Conservation (phyloP, 2,113 vertebrate genomes). For the Myrmecobius fasciatus region DNA sequence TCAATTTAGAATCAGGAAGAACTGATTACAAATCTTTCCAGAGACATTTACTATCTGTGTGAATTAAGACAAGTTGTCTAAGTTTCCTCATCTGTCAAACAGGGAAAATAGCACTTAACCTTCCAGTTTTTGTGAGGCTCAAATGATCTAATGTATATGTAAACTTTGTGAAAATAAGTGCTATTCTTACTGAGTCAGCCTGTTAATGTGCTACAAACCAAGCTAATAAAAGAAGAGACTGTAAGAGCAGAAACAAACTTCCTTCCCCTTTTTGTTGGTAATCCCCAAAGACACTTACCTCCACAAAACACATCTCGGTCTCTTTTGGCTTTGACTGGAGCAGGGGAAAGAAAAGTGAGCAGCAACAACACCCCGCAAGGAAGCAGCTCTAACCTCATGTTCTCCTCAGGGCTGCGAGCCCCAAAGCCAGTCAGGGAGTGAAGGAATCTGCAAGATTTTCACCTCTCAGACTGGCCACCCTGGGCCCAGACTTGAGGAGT, state of each 20-base stretch:
- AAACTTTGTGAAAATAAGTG: not conserved
- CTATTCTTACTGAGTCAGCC: not conserved
- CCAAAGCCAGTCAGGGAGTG: not conserved
- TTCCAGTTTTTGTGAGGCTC: not conserved
- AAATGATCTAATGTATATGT: not conserved
- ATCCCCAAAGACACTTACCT: slow-evolving; percentile 40
- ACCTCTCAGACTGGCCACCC: not conserved
- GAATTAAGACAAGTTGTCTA: not conserved
- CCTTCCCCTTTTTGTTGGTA: not conserved
- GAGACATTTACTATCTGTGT: not conserved
- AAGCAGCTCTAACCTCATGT: not conserved
- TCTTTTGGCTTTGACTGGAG: not conserved
- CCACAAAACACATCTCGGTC: slow-evolving; percentile 61
- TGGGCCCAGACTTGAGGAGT: not conserved
- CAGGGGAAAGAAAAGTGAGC: not conserved
- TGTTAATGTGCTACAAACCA: not conserved
- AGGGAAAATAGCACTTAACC: not conserved
- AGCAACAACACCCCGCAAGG: slow-evolving; percentile 17
- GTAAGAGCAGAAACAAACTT: not conserved
- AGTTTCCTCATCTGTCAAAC: not conserved
- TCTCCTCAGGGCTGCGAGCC: not conserved
- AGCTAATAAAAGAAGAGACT: not conserved
- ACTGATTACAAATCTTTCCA: not conserved
- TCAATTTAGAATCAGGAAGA: not conserved
- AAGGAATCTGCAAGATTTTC: not conserved